Evolutionary conservation across 2,797 vertebrate species (phyloP), one percentile per base, ranked within the genome.

Genomic region (Siniperca undulata): DNA sequence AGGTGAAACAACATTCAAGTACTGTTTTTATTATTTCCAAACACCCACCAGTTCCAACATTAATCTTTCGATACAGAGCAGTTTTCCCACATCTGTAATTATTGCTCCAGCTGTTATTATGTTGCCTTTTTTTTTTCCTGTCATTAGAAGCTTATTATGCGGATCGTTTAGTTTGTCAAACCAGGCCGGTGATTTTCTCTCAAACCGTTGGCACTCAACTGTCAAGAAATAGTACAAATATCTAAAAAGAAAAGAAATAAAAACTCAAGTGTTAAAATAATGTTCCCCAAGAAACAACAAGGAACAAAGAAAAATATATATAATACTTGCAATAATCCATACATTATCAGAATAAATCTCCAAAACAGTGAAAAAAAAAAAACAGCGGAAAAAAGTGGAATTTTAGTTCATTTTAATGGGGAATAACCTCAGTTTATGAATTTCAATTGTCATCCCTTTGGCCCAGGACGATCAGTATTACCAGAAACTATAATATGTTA

Each of bases 1-100:
- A 36, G 1, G 6, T 71, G 60, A 76, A 81, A 75, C 69, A 77
- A 86, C 38, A 69, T 91, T 92, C 86, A 90, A 92, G 85, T 91
- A 76, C 66, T 82, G 77, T 77, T 88, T 93, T 93, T 91, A 91
- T 91, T 93, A 85, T 91, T 91, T 88, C 66, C 71, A 81, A 76
- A 87, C 78, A 86, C 76, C 77, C 81, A 72, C 69, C 76, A 81
- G 60, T 71, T 82, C 65, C 79, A 90, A 89, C 86, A 85, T 81
- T 81, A 70, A 72, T 80, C 81, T 70, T 75, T 78, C 56, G 17
- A 38, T 74, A 87, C 77, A 82, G 78, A 88, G 74, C 61, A 70
- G 24, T 81, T 74, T 80, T 80, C 65, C 36, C 70, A 69, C 75
- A 73, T 88, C 75, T 84, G 81, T 80, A 72, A 66, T 86, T 90